phyloP scores from a whole-genome alignment of 2,113 vertebrate genomes.

The Speoplatyrhinus poulsoni region DNA sequence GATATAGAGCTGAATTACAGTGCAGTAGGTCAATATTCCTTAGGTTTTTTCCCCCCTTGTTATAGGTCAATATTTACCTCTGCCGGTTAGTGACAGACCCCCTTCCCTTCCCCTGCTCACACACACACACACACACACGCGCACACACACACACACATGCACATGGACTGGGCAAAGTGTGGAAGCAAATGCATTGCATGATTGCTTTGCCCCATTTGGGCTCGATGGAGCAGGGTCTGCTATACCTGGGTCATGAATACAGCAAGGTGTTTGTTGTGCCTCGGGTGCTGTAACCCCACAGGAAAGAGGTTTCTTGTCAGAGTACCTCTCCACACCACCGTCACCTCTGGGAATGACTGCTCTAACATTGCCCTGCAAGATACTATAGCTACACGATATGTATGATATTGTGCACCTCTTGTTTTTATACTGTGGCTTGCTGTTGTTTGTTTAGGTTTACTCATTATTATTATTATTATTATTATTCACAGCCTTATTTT shows the following conservation, averaged over 20 bases:
- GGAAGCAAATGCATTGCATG: slow-evolving; percentile 16
- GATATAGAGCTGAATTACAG: neutral
- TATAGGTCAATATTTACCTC: slow-evolving; percentile 21
- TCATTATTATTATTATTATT: neutral
- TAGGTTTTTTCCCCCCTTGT: slow-evolving; percentile 8
- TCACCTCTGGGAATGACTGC: slow-evolving; percentile 31
- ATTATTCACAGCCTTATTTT: slow-evolving; percentile 18
- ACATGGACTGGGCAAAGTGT: neutral
- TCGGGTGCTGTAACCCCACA: slow-evolving; percentile 20
- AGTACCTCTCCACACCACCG: slow-evolving; percentile 10
- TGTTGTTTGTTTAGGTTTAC: slow-evolving; percentile 1
- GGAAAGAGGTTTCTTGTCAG: slow-evolving; percentile 28
- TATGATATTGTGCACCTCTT: neutral
- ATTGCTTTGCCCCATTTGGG: slow-evolving; percentile 40
- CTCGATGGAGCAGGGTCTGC: slow-evolving; percentile 45
- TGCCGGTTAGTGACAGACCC: slow-evolving; percentile 11
- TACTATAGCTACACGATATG: neutral
- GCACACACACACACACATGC: too few species aligned
- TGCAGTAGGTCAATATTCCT: slow-evolving; percentile 17
- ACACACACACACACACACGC: neutral
- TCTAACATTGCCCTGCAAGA: too few species aligned
- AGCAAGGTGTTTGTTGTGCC: slow-evolving; percentile 23
- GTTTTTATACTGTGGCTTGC: slow-evolving; percentile 1
- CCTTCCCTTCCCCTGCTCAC: neutral
- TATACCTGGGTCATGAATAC: slow-evolving; percentile 60